Evolutionary conservation across 2,113 vertebrate species (phyloP).

Genomic region (Canis aureus): DNA sequence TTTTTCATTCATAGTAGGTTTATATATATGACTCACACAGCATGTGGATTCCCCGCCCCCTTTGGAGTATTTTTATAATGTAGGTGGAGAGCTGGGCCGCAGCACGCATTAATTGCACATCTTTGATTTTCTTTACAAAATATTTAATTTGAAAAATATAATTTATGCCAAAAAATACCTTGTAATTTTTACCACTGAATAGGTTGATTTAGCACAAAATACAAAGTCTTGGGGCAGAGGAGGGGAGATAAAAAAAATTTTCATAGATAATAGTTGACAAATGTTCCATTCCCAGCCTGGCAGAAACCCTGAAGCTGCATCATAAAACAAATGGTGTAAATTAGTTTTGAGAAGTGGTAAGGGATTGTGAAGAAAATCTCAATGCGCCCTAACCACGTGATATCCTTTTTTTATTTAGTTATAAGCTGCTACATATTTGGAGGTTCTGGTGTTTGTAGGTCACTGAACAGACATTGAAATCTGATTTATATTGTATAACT

Average conservation of each 20-base stretch:
- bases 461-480: slow-evolving; percentile 94
- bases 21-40: slow-evolving; percentile 54
- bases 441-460: slow-evolving; percentile 91
- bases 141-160: slow-evolving; percentile 85
- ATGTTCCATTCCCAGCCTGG: slow-evolving; percentile 80
- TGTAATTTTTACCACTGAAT: slow-evolving; percentile 83
- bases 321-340: slow-evolving; percentile 78
- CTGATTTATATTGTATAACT: slow-evolving; percentile 98
- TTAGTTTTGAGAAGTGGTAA: slow-evolving; percentile 81
- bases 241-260: slow-evolving; percentile 8
- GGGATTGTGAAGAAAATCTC: slow-evolving; percentile 83
- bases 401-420: slow-evolving; percentile 85
- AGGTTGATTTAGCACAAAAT: slow-evolving; percentile 84
- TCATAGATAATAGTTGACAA: slow-evolving; percentile 74
- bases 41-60: slow-evolving; percentile 67
- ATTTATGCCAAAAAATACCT: slow-evolving; percentile 87
- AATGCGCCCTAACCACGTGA: slow-evolving; percentile 78
- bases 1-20: slow-evolving; percentile 73
- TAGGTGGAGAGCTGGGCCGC: slow-evolving; percentile 79
- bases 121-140: slow-evolving; percentile 86
- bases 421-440: slow-evolving; percentile 92
- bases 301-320: slow-evolving; percentile 84
- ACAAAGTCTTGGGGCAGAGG: slow-evolving; percentile 49
- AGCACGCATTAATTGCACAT: slow-evolving; percentile 88
- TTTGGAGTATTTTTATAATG: slow-evolving; percentile 80